Percentiles rank a stretch among this genome's conserved stretches.
These are phyloP conservation scores for Drosophila elegans DNA, from an alignment of 1,140 invertebrate genomes.

Conservation along the genomic window DNA sequence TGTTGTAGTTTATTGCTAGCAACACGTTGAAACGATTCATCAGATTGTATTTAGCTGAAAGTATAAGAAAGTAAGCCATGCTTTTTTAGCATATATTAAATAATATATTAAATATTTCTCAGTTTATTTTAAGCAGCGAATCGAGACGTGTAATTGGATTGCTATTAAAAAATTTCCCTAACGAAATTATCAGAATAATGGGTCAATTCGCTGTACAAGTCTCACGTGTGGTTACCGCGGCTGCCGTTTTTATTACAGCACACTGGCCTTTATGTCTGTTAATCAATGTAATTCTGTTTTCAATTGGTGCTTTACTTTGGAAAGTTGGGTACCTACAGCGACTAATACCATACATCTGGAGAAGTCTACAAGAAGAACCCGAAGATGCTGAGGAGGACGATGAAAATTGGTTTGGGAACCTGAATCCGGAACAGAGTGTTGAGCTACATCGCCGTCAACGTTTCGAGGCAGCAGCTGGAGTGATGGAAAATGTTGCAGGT, in stretches of 20 bases:
- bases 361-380: not conserved
- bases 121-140: not conserved
- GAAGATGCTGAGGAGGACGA: conserved; percentile 7
- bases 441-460: conserved; percentile 17
- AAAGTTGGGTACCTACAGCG: too few relatives aligned
- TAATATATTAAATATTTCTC: not conserved
- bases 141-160: not conserved
- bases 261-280: not conserved
- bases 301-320: not conserved
- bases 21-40: too few relatives aligned
- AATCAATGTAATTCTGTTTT: not conserved
- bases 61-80: not conserved
- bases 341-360: not conserved
- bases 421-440: conserved; percentile 31
- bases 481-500: not conserved
- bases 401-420: not conserved
- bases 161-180: not conserved
- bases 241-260: not conserved
- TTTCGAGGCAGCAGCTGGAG: conserved; percentile 2
- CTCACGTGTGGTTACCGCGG: not conserved
- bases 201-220: not conserved
- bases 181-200: not conserved
- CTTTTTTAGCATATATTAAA: not conserved
- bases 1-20: too few relatives aligned
- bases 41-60: too few relatives aligned